Evolutionary conservation across 1,140 invertebrate species (phyloP).

Genomic region (Drosophila elegans): DNA sequence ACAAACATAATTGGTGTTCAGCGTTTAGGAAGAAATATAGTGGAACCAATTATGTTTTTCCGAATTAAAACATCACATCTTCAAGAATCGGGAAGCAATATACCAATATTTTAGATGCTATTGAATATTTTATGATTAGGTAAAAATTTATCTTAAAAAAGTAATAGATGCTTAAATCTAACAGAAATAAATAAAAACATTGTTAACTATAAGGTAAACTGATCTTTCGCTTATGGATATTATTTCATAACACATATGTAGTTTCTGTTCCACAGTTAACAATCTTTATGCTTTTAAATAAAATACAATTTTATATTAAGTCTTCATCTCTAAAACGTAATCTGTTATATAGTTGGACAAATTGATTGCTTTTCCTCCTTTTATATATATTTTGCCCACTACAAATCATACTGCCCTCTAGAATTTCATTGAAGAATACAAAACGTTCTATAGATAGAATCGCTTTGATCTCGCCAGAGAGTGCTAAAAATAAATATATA

Average conservation of each 20-base stretch:
- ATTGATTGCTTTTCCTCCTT: not conserved
- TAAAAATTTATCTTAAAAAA: not conserved
- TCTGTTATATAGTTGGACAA: too few species aligned
- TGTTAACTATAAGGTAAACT: too few species aligned
- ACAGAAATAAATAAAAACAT: too few species aligned
- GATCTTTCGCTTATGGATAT: too few species aligned
- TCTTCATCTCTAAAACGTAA: too few species aligned
- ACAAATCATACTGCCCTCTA: conserved; percentile 13
- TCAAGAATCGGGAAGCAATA: not conserved
- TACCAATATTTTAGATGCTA: not conserved
- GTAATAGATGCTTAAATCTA: too few species aligned
- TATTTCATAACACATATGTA: too few species aligned
- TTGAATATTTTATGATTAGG: not conserved
- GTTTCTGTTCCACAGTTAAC: too few species aligned
- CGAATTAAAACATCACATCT: not conserved
- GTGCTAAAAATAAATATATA: conserved; percentile 39
- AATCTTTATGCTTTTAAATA: too few species aligned
- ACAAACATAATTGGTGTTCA: conserved; percentile 21
- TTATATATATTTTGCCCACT: not conserved
- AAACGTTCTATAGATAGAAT: conserved; percentile 43
- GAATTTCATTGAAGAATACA: conserved; percentile 44
- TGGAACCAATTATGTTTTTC: not conserved
- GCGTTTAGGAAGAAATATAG: conserved; percentile 19
- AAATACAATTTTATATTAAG: too few species aligned
- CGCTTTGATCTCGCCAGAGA: conserved; percentile 37